Conservation (phyloP, 2,113 vertebrate genomes). For the Myotis brandtii region DNA sequence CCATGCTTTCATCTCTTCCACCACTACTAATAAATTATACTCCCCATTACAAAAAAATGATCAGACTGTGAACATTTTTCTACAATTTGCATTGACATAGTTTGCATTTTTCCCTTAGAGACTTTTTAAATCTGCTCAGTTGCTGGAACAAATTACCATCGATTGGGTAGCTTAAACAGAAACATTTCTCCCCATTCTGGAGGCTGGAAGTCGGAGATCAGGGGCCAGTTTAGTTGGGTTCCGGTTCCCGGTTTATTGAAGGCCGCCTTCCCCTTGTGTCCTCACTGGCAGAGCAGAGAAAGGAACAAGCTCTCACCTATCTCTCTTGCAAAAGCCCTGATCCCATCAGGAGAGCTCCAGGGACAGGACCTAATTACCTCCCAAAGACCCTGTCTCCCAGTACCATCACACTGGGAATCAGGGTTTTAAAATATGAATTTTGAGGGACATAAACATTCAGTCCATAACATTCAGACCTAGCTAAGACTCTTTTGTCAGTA, state of each 20-base stretch:
- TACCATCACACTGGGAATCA: background rate
- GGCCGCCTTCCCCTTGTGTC: background rate
- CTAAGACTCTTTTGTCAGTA: background rate
- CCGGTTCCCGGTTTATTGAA: background rate
- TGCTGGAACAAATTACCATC: background rate
- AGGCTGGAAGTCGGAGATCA: background rate
- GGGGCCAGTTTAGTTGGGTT: background rate
- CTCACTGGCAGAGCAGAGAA: background rate
- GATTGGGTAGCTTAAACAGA: background rate
- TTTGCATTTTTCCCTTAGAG: constrained; percentile 5
- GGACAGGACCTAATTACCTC: background rate
- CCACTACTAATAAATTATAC: background rate
- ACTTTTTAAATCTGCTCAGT: background rate
- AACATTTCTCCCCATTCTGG: background rate
- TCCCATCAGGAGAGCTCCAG: background rate
- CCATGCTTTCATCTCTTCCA: background rate
- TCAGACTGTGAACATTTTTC: background rate
- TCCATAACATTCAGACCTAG: background rate
- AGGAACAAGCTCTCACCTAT: background rate
- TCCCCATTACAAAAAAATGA: background rate
- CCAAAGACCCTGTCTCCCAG: background rate
- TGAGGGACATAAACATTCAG: background rate
- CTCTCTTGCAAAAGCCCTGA: background rate
- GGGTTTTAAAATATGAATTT: background rate
- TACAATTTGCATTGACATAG: background rate